These are phyloP conservation scores for Rugalucina vietnamica DNA, from an alignment of 2,888 invertebrate species.

Conservation along the genomic window DNA sequence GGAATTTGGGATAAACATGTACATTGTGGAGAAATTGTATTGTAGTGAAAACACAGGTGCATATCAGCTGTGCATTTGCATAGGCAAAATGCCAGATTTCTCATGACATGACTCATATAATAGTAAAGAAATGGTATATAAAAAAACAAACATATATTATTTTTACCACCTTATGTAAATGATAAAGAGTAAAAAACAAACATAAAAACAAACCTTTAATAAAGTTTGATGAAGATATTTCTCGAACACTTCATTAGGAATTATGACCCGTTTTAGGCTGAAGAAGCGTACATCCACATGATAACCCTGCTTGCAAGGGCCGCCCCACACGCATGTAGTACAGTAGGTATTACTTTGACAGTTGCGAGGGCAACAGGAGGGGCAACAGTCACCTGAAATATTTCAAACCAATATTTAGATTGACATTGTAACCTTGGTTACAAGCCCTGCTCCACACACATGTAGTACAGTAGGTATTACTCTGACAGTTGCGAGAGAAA, in stretches of 20 bases:
- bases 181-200: too few relatives aligned
- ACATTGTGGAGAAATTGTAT: too few relatives aligned
- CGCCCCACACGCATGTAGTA: constrained; percentile 34
- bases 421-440: constrained; percentile 66
- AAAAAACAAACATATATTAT: too few relatives aligned
- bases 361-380: constrained; percentile 59
- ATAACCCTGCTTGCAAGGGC: constrained; percentile 60
- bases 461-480: constrained; percentile 53
- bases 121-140: too few relatives aligned
- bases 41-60: too few relatives aligned
- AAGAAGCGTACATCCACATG: constrained; percentile 72
- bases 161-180: too few relatives aligned
- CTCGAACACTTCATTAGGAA: constrained; percentile 71
- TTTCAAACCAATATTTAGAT: background rate
- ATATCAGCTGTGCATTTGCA: too few relatives aligned
- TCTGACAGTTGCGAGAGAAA: constrained; percentile 62
- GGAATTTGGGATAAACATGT: too few relatives aligned
- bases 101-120: too few relatives aligned
- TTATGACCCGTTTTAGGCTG: constrained; percentile 67
- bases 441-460: constrained; percentile 51
- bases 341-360: constrained; percentile 65
- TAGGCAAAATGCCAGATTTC: too few relatives aligned
- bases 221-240: constrained; percentile 59
- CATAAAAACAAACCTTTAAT: constrained; percentile 60
- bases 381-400: constrained; percentile 59